Evolutionary conservation across 2,888 invertebrate genomes (phyloP).

Genomic region (Euplagia quadripunctaria): DNA sequence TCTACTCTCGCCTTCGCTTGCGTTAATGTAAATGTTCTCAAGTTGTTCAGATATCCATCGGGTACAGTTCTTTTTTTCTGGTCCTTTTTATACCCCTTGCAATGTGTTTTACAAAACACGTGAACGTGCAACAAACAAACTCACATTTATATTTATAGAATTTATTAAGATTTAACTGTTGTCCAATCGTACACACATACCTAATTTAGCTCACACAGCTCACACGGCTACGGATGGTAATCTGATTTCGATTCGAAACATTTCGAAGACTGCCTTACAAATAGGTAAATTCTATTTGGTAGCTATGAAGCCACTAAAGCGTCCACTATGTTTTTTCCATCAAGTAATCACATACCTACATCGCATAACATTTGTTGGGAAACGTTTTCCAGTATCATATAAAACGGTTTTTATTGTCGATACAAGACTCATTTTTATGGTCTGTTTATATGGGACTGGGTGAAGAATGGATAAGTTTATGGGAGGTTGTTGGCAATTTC

Average conservation of each 20-base stretch:
- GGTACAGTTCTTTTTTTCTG: too few species aligned
- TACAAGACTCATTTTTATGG: slow-evolving; percentile 81
- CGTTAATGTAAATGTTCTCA: too few species aligned
- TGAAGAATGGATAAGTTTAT: slow-evolving; percentile 70
- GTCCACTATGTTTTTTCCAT: slow-evolving; percentile 31
- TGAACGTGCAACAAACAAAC: too few species aligned
- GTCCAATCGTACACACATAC: neutral
- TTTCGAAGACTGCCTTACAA: slow-evolving; percentile 5
- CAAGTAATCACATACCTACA: slow-evolving; percentile 42
- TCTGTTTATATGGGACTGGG: slow-evolving; percentile 75
- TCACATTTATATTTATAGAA: too few species aligned
- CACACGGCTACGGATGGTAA: slow-evolving; percentile 9
- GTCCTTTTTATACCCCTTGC: too few species aligned
- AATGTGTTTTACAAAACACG: too few species aligned
- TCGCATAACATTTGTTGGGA: slow-evolving; percentile 53
- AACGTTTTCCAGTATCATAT: slow-evolving; percentile 66
- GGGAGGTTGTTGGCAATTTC: slow-evolving; percentile 66
- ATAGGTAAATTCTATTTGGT: slow-evolving; percentile 23
- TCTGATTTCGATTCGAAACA: slow-evolving; percentile 7
- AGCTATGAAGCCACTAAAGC: slow-evolving; percentile 36
- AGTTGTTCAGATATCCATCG: too few species aligned
- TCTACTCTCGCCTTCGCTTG: too few species aligned
- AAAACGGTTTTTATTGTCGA: slow-evolving; percentile 76
- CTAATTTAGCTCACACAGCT: too few species aligned
- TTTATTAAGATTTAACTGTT: too few species aligned